These are phyloP conservation scores for Omphaloscelis lunosa DNA, from an alignment of 2,888 invertebrate species.

Conservation along the genomic window DNA sequence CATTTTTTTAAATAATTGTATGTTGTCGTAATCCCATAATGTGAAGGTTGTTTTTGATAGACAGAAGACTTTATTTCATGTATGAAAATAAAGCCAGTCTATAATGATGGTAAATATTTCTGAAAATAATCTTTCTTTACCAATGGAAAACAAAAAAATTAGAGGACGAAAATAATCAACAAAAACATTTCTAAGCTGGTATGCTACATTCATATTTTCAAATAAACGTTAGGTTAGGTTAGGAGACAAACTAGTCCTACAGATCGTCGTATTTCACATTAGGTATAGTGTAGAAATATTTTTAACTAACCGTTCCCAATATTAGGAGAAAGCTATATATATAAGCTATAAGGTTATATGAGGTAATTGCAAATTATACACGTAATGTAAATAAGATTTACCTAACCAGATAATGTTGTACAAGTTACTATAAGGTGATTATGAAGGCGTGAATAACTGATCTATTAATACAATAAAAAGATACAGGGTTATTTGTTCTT, in stretches of 20 bases:
- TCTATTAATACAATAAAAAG: not conserved
- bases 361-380: not conserved
- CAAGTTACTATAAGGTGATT: not conserved
- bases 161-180: too few species aligned
- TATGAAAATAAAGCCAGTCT: too few species aligned
- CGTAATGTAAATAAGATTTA: not conserved
- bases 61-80: too few species aligned
- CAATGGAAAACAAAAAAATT: too few species aligned
- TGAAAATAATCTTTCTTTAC: too few species aligned
- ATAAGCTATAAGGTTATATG: too few species aligned
- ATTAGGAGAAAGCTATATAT: not conserved
- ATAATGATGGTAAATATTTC: too few species aligned
- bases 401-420: not conserved
- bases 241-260: not conserved
- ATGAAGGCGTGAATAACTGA: too few species aligned
- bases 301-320: not conserved
- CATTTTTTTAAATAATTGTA: too few species aligned
- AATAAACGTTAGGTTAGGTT: not conserved
- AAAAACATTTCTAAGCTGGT: not conserved
- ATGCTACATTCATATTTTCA: not conserved
- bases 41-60: too few species aligned
- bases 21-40: too few species aligned
- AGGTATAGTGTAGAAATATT: not conserved
- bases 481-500: not conserved
- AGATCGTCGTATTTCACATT: not conserved